Conservation (phyloP, 2,113 vertebrate genomes). For the Carassius gibelio region DNA sequence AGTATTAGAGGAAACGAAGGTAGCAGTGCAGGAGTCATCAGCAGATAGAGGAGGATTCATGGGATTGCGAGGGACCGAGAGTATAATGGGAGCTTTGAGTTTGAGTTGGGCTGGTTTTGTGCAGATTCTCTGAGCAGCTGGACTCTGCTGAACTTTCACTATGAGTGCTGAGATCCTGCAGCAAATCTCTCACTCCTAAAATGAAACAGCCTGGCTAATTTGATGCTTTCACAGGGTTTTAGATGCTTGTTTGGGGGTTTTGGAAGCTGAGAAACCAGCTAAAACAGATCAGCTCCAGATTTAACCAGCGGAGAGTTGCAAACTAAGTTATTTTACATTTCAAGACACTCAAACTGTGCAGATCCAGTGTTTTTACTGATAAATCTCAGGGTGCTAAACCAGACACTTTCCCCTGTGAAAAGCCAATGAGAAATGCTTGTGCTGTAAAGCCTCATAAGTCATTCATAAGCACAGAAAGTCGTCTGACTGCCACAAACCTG, state of each 20-base stretch:
- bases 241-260: neutral
- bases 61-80: neutral
- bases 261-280: neutral
- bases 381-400: neutral
- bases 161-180: too few relatives aligned
- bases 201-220: neutral
- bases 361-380: neutral
- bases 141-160: too few relatives aligned
- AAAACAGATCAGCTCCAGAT: neutral
- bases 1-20: neutral
- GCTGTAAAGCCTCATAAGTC: neutral
- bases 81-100: too few relatives aligned
- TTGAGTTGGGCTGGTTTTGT: too few relatives aligned
- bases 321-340: neutral
- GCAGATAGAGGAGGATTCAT: too few relatives aligned
- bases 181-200: neutral
- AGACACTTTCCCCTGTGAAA: neutral
- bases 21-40: neutral
- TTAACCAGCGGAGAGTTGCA: neutral
- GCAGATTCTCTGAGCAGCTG: too few relatives aligned
- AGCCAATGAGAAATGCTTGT: neutral
- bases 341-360: neutral
- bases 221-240: too few relatives aligned
- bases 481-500: constrained; percentile 5
- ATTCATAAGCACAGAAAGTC: neutral